Conservation (phyloP, 92 coral and sea anemone species). For the Porites cylindrica region DNA sequence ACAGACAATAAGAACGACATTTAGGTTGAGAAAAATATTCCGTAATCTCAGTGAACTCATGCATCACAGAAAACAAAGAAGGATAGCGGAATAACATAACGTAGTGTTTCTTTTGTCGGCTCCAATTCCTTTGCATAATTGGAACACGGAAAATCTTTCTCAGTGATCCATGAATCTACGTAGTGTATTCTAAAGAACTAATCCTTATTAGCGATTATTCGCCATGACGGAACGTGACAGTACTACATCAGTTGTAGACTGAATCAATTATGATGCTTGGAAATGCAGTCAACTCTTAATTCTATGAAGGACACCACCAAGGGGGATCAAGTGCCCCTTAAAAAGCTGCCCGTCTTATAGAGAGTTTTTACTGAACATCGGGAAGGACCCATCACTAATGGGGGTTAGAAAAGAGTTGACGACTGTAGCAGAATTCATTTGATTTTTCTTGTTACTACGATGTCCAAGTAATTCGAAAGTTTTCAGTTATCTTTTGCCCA, state of each 20-base stretch:
- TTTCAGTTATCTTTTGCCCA: no score
- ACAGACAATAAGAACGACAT: neutral
- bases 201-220: neutral
- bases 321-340: no score
- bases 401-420: no score
- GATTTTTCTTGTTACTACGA: no score
- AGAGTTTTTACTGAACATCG: no score
- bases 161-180: conserved; percentile 17
- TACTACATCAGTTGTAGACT: no score
- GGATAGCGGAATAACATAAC: neutral
- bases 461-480: no score
- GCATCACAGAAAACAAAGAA: neutral
- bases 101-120: neutral
- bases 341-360: no score
- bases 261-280: no score
- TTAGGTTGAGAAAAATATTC: neutral
- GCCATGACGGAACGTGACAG: neutral
- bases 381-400: no score
- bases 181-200: neutral
- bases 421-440: no score
- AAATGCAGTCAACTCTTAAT: no score
- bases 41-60: conserved; percentile 8
- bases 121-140: neutral
- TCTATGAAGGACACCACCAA: neutral
- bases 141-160: conserved; percentile 39